Base-by-base conservation (phyloP, 2,888 invertebrate species). In the Mesodorylaimus sp. region DNA sequence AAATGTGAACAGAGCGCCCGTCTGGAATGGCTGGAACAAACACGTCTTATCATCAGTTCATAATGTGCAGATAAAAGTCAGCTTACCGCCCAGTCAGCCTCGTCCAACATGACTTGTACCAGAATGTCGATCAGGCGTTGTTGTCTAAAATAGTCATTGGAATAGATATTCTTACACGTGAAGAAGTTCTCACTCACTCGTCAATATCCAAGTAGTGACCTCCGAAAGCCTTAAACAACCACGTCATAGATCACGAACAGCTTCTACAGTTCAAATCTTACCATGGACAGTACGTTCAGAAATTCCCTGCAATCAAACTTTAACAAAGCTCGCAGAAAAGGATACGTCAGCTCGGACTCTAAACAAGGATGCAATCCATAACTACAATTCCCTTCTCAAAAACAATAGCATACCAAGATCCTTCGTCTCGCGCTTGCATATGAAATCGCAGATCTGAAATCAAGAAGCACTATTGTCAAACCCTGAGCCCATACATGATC, bases 281-380 rank as follows among this genome's bases (percentile, higher is more conserved):
- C 70, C 65, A 86, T 72, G 25, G 83, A 78, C 47, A 86, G 73
- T 2, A 84, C 84, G 67, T 86, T 86, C 38, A 86, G 72, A 57
- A 83, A 84, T 62, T 85, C 87, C 48, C 81, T 74, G 0, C 81
- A 81, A 65, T 87, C 84, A 64, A 84, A 87, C 57, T 77, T 76
- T 7, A 87, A 70, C 44, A 87, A 70, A 1, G 80, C 77, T 54
- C 81, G 59, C 41, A 73, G n/a, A 49, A 59, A 51, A 2, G 64
- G 62, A 47, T 61, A 63, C 25, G 41, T 42, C 25, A 7, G 13
- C 24, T 27, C n/a, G n/a, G n/a, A n/a, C n/a, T n/a, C n/a, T n/a
- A n/a, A n/a, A n/a, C n/a, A n/a, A n/a, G n/a, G n/a, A n/a, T n/a
- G n/a, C n/a, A n/a, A n/a, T n/a, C n/a, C n/a, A n/a, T n/a, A n/a